Evolutionary conservation across 2,113 vertebrate genomes (phyloP), one percentile per base, ranked within the genome.

Genomic region (Leptodactylus fuscus): DNA sequence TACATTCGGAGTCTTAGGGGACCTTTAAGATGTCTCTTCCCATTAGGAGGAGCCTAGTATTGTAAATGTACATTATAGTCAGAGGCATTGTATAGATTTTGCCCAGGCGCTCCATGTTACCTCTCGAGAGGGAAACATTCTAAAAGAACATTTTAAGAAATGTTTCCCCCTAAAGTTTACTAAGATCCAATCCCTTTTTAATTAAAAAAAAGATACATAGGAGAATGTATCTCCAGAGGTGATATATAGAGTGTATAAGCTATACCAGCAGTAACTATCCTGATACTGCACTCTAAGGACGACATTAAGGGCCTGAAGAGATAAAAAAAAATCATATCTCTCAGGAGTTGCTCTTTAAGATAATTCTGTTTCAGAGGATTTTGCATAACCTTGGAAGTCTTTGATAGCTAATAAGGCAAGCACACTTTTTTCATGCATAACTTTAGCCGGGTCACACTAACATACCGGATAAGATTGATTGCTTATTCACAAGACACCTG

Each of bases 381-480:
- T 80, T 80, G 77, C 36, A 60, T 80, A 62, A 80, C 77, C 34
- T 80, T 62, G 34, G 49, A n/a, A 80, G 51, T 62, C 77, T 80
- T 80, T 80, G 53, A 80, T 58, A 79, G 51, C 58, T 80, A 80
- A 58, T 80, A 80, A 80, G 36, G n/a, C 48, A 80, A 87, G 80
- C 77, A 85, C 11, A 38, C 32, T 75, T 41, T 10, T 13, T 88
- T 3, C 7, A 41, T 74, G 67, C 75, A 44, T 69, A 65, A 81
- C 69, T 87, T 90, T 12, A 87, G 80, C 41, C 55, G 70, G 5
- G 20, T 86, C 85, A 82, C 41, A 15, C 11, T 81, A 83, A 5
- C 10, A 49, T 87, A 12, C 38, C 81, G 83, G 77, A 88, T 27
- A 29, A 89, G 81, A 49, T 87, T 81, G 48, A 65, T 81, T 71